Evolutionary conservation across 1,140 invertebrate genomes (phyloP).

Genomic region (Dolichoris vasculosae): DNA sequence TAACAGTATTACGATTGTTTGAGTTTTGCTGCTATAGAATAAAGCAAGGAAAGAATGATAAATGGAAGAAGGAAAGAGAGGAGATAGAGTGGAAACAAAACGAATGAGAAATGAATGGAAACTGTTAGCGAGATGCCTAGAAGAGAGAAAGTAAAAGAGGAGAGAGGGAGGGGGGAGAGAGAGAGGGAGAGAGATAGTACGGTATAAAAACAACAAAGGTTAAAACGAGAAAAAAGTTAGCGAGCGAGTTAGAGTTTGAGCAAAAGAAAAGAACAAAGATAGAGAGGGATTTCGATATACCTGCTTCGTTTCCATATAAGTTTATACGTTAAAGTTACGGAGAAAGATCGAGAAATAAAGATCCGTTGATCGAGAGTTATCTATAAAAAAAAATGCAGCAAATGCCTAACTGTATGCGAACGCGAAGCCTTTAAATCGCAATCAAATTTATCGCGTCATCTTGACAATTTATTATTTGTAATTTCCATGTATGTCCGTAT

Average conservation of each 20-base stretch:
- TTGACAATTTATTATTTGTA: no score
- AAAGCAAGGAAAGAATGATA: not conserved
- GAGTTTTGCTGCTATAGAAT: constrained; percentile 12
- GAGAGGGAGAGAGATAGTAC: not conserved
- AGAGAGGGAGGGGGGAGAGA: not conserved
- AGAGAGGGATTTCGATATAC: not conserved
- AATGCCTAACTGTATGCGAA: not conserved
- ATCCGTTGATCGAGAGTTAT: not conserved
- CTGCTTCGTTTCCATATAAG: constrained; percentile 5
- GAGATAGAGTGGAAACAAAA: not conserved
- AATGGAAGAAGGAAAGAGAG: not conserved
- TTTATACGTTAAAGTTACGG: constrained; percentile 20
- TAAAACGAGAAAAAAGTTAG: not conserved
- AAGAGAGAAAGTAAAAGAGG: not conserved
- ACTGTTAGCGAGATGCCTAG: not conserved
- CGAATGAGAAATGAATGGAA: not conserved
- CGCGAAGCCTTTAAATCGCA: not conserved
- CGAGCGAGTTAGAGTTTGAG: not conserved
- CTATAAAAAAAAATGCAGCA: no score
- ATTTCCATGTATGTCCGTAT: no score
- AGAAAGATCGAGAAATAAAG: not conserved
- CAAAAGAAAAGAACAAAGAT: not conserved
- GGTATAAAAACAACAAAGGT: not conserved
- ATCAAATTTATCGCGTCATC: not conserved
- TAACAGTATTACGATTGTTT: constrained; percentile 26